Evolutionary conservation across 2,113 vertebrate genomes (phyloP), one percentile per base, ranked within the genome.

Genomic region (Eudyptes chrysolophus): DNA sequence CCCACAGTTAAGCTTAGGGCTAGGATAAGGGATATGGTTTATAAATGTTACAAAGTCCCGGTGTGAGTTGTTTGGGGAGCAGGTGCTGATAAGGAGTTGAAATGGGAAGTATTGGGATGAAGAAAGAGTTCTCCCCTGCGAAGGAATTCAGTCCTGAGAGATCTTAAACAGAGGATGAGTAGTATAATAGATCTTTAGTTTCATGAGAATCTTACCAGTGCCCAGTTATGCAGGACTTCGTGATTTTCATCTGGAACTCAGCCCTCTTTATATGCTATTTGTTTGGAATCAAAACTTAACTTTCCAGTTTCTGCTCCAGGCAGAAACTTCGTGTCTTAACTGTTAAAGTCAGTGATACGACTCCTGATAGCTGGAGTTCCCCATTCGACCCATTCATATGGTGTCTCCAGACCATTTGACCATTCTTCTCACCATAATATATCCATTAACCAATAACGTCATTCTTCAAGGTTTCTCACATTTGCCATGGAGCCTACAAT

Each of bases 381-480:
- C 10, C 13, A 2, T 10, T 2, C 25, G 22, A 7, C 9, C 3
- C 16, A 26, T 90, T 75, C 54, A 70, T 4, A 36, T 0, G 0
- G 3, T 74, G 13, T 52, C 46, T 69, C 27, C 9, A 24, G 26
- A 58, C 11, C 0, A 0, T 75, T 36, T 65, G 16, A 79, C 21
- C 18, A 17, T 26, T 71, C 40, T 34, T 80, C 29, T 84, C 3
- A 5, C 25, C 5, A 4, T 84, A 46, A 46, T 40, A 5, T 49
- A 30, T 48, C 24, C 14, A 13, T 76, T 83, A 72, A 58, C 24
- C 19, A 88, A 38, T 75, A 65, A 48, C 12, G 16, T 44, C 0
- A 0, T 79, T 62, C 64, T 70, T 75, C 9, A 6, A 62, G 16
- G 30, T 32, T 88, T 82, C 29, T 79, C 16, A 51, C 10, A 16